These are phyloP conservation scores for Syrrhaptes paradoxus DNA, from an alignment of 2,113 vertebrate genomes.

Conservation along the genomic window DNA sequence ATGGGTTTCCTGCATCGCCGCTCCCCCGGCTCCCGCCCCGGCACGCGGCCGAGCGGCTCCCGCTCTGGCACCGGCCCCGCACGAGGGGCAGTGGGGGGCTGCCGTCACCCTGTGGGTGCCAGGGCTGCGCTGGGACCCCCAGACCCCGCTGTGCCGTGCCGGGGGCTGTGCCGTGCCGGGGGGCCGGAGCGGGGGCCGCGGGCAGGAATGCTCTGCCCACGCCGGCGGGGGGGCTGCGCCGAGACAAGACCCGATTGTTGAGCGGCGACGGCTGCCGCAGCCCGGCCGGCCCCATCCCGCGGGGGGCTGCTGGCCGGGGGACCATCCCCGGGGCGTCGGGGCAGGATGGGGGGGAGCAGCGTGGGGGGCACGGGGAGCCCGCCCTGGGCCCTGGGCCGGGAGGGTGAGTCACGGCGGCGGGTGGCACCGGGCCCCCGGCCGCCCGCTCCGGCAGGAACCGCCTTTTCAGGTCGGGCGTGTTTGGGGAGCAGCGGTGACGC, in stretches of 20 bases:
- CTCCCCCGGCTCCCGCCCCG: neutral
- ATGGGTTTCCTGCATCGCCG: slow-evolving; percentile 43
- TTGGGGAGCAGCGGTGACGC: slow-evolving; percentile 63
- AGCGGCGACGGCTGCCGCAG: neutral
- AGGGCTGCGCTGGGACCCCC: neutral
- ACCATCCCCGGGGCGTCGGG: neutral
- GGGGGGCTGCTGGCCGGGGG: neutral
- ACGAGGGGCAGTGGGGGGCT: neutral
- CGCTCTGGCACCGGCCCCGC: neutral
- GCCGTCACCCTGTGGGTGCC: neutral
- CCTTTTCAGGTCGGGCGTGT: slow-evolving; percentile 71
- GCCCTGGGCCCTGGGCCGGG: neutral
- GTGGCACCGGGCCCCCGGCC: slow-evolving; percentile 22
- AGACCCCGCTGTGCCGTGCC: neutral
- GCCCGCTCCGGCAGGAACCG: slow-evolving; percentile 51
- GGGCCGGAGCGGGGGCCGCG: neutral
- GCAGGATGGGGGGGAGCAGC: neutral
- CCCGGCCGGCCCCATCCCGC: neutral
- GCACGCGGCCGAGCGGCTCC: neutral
- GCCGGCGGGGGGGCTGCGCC: neutral
- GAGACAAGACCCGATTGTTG: slow-evolving; percentile 54
- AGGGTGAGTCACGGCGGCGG: slow-evolving; percentile 22
- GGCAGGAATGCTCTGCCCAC: slow-evolving; percentile 41
- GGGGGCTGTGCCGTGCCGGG: neutral
- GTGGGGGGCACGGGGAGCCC: neutral